A percentile compares a stretch with the other conserved stretches of the same genome.
Evolutionary conservation across 2,113 vertebrate species (phyloP).

Genomic region (Hucho hucho): DNA sequence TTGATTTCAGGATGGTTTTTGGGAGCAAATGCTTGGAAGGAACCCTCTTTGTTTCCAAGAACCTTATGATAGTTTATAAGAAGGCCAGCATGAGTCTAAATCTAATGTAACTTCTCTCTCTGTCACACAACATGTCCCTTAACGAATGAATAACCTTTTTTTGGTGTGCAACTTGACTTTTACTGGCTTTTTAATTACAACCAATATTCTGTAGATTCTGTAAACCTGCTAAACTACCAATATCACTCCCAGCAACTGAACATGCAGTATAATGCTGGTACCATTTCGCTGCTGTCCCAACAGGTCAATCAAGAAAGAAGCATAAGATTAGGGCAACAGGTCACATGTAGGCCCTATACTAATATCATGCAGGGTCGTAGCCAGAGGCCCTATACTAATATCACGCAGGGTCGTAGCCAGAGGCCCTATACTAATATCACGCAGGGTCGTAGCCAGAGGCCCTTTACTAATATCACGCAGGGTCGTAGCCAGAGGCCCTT

Average conservation of each 20-base stretch:
- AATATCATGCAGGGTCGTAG: no score
- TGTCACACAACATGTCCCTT: background rate
- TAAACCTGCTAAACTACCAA: background rate
- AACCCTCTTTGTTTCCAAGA: slow-evolving; percentile 51
- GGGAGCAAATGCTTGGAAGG: slow-evolving; percentile 40
- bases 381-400: no score
- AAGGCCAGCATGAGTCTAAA: background rate
- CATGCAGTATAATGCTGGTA: no score
- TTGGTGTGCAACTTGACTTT: background rate
- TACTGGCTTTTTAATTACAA: background rate
- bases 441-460: no score
- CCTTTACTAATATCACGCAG: no score
- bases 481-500: no score
- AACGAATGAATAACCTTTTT: background rate
- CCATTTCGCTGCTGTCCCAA: no score
- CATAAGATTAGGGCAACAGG: background rate
- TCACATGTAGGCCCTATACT: background rate
- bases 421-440: no score
- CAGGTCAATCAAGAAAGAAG: no score
- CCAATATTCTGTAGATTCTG: background rate
- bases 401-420: no score
- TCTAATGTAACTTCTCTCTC: background rate
- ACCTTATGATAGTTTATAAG: background rate
- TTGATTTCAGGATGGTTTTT: slow-evolving; percentile 53
- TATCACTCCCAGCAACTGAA: background rate